Percentiles rank a stretch among this genome's conserved stretches.
Conservation (phyloP, 2,888 invertebrate species). For the Chymomyza procnemis region DNA sequence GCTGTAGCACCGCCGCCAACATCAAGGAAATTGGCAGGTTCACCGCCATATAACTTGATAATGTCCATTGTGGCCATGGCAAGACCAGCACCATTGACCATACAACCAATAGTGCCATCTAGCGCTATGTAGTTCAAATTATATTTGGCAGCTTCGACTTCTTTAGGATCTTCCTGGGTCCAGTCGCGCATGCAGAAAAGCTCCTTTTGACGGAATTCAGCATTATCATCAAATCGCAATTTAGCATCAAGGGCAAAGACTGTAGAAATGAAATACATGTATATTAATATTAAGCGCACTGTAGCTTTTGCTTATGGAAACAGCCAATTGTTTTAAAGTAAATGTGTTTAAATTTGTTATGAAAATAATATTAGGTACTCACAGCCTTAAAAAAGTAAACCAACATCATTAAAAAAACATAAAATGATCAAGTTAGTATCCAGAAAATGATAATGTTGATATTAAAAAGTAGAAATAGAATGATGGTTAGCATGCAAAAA, state of each 20-base stretch:
- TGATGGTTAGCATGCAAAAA: conserved; percentile 5
- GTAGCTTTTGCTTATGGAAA: no score
- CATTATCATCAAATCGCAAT: conserved; percentile 96
- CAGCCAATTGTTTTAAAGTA: background rate
- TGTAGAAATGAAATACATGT: conserved; percentile 73
- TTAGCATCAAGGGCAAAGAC: conserved; percentile 97
- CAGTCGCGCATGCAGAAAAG: conserved; percentile 90
- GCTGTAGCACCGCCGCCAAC: conserved; percentile 97
- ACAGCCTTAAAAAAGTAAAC: conserved; percentile 50
- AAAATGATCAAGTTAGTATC: no score
- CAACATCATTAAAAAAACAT: conserved; percentile 3
- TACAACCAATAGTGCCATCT: conserved; percentile 95
- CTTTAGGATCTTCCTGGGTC: conserved; percentile 94
- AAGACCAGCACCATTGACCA: conserved; percentile 97
- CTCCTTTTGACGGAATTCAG: conserved; percentile 93
- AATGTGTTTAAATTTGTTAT: no score
- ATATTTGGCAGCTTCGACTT: conserved; percentile 92
- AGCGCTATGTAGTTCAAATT: conserved; percentile 96
- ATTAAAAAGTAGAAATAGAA: background rate
- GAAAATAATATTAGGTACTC: conserved; percentile 36
- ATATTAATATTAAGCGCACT: background rate
- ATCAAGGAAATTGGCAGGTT: conserved; percentile 97
- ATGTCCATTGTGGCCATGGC: conserved; percentile 99
- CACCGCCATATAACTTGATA: conserved; percentile 95
- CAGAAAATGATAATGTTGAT: background rate